Percentiles rank a stretch among this genome's conserved stretches.
Evolutionary conservation across 2,797 vertebrate species (phyloP).

Genomic region (Sandelia bainsii): DNA sequence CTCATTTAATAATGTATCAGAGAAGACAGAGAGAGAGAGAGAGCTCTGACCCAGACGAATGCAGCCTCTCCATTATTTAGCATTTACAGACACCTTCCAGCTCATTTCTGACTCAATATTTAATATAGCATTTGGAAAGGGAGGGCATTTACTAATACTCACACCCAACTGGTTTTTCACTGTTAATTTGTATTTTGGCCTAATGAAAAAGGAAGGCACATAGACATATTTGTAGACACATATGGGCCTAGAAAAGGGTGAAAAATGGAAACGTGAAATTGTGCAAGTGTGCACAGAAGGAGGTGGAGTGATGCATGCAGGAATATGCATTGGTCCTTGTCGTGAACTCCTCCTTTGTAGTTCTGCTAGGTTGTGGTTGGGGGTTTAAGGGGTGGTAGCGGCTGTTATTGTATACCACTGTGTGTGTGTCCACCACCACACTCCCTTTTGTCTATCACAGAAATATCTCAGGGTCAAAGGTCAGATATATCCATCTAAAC

Average conservation of each 20-base stretch:
- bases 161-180: constrained; percentile 67
- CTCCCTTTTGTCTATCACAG: constrained; percentile 40
- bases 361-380: constrained; percentile 11
- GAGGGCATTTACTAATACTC: constrained; percentile 61
- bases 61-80: constrained; percentile 98
- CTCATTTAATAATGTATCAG: constrained; percentile 99
- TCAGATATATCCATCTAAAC: constrained; percentile 13
- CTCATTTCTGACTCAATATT: constrained; percentile 98
- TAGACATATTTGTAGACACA: constrained; percentile 27
- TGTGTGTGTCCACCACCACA: background rate
- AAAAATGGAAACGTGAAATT: constrained; percentile 6
- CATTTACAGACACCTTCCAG: constrained; percentile 99
- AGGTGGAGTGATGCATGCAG: background rate
- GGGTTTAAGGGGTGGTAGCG: background rate
- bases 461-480: constrained; percentile 50
- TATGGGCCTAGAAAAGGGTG: constrained; percentile 6
- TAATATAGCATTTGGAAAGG: constrained; percentile 83
- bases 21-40: constrained; percentile 84
- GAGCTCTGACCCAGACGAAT: constrained; percentile 92
- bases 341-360: constrained; percentile 1
- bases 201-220: constrained; percentile 65
- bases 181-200: constrained; percentile 72
- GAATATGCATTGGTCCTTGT: background rate
- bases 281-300: background rate
- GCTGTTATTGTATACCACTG: background rate